Conservation (phyloP, 1,140 invertebrate species). For the Sogatella furcifera region DNA sequence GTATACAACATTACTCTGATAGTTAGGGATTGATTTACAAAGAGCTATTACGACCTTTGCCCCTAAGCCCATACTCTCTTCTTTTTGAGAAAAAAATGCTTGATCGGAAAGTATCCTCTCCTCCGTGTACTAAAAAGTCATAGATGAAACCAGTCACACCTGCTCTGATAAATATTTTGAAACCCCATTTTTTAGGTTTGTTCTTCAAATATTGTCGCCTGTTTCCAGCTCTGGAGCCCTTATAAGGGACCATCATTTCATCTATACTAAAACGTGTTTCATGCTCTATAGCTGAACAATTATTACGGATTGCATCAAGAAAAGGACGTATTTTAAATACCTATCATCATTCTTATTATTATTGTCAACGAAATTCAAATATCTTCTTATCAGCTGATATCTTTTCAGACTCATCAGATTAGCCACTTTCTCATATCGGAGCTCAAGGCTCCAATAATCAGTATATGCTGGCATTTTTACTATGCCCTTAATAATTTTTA, state of each 20-base stretch:
- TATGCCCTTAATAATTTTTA: too few species aligned
- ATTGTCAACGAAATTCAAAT: slow-evolving; percentile 28
- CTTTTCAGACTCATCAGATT: slow-evolving; percentile 27
- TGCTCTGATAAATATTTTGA: slow-evolving; percentile 31
- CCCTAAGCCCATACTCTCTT: slow-evolving; percentile 18
- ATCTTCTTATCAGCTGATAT: slow-evolving; percentile 24
- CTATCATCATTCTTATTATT: slow-evolving; percentile 19
- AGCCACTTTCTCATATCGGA: slow-evolving; percentile 18
- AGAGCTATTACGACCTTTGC: slow-evolving; percentile 29
- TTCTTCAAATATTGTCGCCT: slow-evolving; percentile 28
- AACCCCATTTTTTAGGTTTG: slow-evolving; percentile 31
- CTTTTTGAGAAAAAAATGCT: background rate
- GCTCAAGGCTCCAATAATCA: slow-evolving; percentile 5
- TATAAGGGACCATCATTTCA: slow-evolving; percentile 36
- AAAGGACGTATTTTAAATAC: slow-evolving; percentile 28
- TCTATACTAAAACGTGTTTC: slow-evolving; percentile 29
- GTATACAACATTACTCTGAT: slow-evolving; percentile 8
- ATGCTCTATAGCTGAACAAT: slow-evolving; percentile 26
- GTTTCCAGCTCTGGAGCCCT: slow-evolving; percentile 30
- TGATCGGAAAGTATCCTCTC: slow-evolving; percentile 6
- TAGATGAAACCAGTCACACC: slow-evolving; percentile 29
- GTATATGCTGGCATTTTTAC: background rate
- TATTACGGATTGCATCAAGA: slow-evolving; percentile 25
- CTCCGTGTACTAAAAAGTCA: slow-evolving; percentile 31
- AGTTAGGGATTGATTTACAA: slow-evolving; percentile 10